phyloP scores from a whole-genome alignment of 2,888 invertebrate genomes.

The Cetonia aurata region DNA sequence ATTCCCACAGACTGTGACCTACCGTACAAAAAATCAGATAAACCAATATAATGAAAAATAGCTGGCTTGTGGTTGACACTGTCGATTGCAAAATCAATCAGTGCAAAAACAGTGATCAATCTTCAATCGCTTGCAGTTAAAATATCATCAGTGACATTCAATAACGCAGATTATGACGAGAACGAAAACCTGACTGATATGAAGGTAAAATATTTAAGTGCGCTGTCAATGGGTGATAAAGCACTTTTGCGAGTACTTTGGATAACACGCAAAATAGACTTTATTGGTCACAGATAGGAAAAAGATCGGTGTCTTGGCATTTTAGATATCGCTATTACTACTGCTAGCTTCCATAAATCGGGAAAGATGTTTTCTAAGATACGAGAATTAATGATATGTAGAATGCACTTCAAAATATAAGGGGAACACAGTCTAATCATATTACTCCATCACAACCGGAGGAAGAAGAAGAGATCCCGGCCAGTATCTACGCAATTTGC shows the following conservation, averaged over 20 bases:
- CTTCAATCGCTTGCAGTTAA: slow-evolving; percentile 1
- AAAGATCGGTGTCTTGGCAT: background rate
- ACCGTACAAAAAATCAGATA: too few relatives aligned
- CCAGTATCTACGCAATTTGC: too few relatives aligned
- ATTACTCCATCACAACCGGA: too few relatives aligned
- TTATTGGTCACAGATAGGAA: background rate
- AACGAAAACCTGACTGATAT: slow-evolving; percentile 9
- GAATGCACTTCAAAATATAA: background rate
- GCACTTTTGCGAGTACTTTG: background rate
- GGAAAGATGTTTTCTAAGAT: background rate
- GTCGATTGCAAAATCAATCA: background rate
- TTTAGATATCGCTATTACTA: background rate
- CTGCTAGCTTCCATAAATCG: background rate
- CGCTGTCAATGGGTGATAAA: background rate
- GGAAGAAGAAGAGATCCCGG: too few relatives aligned
- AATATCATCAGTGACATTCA: slow-evolving; percentile 5
- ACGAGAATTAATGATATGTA: background rate
- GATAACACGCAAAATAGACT: background rate
- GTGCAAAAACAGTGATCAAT: background rate
- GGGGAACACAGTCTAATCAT: background rate
- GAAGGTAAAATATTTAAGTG: background rate
- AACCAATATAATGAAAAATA: too few relatives aligned
- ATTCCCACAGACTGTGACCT: too few relatives aligned
- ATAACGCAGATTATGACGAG: background rate
- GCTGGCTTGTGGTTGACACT: too few relatives aligned